phyloP scores from a whole-genome alignment of 2,888 invertebrate species.

The Antheraea yamamai region DNA sequence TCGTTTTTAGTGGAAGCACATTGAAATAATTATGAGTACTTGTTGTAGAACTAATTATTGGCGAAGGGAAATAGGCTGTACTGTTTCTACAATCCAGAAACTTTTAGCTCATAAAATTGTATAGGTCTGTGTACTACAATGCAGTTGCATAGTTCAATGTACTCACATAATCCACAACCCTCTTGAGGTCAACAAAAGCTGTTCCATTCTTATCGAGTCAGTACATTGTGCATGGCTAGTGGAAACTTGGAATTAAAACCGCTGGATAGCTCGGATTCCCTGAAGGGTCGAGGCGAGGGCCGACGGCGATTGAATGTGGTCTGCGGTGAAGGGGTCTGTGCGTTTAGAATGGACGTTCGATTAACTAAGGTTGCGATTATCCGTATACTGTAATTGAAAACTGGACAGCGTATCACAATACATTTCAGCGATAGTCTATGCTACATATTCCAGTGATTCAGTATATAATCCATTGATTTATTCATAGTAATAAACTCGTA shows the following conservation, averaged over 20 bases:
- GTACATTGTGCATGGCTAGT: conserved; percentile 60
- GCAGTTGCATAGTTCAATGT: neutral
- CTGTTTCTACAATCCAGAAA: neutral
- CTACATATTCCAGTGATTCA: neutral
- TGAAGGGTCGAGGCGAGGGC: conserved; percentile 62
- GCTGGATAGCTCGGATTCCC: conserved; percentile 56
- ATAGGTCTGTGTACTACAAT: neutral
- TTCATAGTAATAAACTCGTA: neutral
- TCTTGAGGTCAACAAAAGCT: conserved; percentile 31
- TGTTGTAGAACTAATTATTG: neutral
- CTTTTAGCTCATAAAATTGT: neutral
- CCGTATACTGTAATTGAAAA: conserved; percentile 37
- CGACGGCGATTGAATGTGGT: conserved; percentile 69
- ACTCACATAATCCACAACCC: neutral
- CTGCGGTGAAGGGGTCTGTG: conserved; percentile 28
- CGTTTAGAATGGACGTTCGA: conserved; percentile 39
- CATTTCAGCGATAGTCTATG: conserved; percentile 1
- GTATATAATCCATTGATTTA: neutral
- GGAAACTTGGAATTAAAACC: conserved; percentile 60
- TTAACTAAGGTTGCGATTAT: conserved; percentile 52
- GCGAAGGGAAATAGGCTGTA: neutral
- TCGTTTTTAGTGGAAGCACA: too few species aligned
- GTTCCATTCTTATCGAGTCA: conserved; percentile 54
- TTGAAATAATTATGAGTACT: too few species aligned
- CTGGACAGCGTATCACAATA: conserved; percentile 16